Evolutionary conservation across 2,113 vertebrate species (phyloP).

Genomic region (Myiozetetes cayanensis): DNA sequence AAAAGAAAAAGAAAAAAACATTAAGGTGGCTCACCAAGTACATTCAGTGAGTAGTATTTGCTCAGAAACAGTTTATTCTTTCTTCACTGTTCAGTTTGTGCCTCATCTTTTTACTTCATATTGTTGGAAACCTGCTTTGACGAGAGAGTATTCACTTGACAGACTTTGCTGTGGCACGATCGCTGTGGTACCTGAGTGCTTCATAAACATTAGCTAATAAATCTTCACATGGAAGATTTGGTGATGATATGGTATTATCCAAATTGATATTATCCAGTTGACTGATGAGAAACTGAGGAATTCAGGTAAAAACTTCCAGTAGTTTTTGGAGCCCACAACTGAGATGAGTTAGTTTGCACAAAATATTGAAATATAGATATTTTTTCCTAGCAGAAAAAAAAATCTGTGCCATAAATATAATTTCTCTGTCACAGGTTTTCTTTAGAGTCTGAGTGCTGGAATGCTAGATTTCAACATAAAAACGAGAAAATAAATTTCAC

Average conservation of each 20-base stretch:
- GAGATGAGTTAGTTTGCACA: not conserved
- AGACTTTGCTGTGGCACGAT: not conserved
- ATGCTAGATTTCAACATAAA: not conserved
- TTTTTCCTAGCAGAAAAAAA: not conserved
- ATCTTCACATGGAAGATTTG: not conserved
- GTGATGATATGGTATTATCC: not conserved
- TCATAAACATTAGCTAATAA: not conserved
- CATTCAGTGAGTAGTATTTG: not conserved
- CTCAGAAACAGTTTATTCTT: not conserved
- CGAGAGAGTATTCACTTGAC: not conserved
- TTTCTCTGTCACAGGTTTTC: not conserved
- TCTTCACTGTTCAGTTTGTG: not conserved
- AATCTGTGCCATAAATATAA: not conserved
- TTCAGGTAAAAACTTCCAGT: not conserved
- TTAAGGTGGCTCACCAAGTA: not conserved
- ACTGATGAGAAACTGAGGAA: not conserved
- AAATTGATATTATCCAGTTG: not conserved
- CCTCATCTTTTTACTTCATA: not conserved
- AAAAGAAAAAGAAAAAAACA: not conserved
- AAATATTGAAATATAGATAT: not conserved
- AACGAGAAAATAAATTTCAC: not conserved
- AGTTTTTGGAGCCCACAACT: not conserved
- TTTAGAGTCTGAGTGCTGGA: not conserved
- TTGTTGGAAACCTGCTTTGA: not conserved
- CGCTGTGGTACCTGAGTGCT: not conserved